These are phyloP conservation scores for Paraescarpia echinospica DNA, from an alignment of 1,140 invertebrate species.

Conservation along the genomic window DNA sequence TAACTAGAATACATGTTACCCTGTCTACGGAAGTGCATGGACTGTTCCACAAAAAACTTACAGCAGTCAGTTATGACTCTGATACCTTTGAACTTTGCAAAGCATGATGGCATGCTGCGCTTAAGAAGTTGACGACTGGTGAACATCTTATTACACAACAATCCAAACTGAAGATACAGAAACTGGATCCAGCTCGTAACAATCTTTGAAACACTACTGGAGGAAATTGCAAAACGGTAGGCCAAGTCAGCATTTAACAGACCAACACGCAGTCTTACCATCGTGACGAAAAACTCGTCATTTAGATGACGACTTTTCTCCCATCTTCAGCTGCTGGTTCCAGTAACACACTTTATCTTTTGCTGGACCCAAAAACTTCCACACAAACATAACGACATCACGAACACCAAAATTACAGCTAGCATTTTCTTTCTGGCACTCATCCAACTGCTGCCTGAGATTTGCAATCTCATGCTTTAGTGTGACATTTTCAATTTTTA, in stretches of 20 bases:
- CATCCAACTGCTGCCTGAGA: background rate
- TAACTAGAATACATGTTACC: constrained; percentile 33
- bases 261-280: constrained; percentile 26
- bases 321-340: constrained; percentile 18
- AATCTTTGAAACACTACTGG: constrained; percentile 24
- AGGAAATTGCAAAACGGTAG: constrained; percentile 29
- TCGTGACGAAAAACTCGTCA: constrained; percentile 27
- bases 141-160: background rate
- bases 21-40: constrained; percentile 29
- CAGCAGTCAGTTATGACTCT: constrained; percentile 35
- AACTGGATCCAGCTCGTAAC: constrained; percentile 34
- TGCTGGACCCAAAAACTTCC: constrained; percentile 22
- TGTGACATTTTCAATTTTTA: constrained; percentile 10
- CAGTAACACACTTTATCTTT: constrained; percentile 17
- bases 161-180: constrained; percentile 21
- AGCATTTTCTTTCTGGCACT: background rate
- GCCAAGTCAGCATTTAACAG: constrained; percentile 18
- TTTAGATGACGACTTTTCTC: constrained; percentile 11
- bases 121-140: constrained; percentile 17
- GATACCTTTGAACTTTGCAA: constrained; percentile 30
- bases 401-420: background rate
- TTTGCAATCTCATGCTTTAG: constrained; percentile 8
- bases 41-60: constrained; percentile 32
- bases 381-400: constrained; percentile 6
- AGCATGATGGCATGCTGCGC: constrained; percentile 20